Evolutionary conservation across 2,797 vertebrate species (phyloP), one percentile per base, ranked within the genome.

Genomic region (Numenius phaeopus): DNA sequence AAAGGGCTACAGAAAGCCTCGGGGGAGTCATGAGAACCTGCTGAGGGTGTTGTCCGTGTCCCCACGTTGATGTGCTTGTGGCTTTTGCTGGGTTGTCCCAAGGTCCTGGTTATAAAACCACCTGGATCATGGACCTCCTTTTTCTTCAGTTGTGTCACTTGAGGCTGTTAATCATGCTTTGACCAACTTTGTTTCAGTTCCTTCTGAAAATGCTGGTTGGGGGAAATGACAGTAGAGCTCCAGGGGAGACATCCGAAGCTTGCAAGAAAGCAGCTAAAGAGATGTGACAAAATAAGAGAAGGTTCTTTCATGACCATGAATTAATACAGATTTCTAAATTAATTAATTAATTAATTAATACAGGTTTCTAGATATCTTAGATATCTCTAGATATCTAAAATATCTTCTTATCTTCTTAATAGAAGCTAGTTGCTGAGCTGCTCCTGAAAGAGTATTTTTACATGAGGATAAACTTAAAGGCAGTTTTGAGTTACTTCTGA

Each of bases 1-100:
- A 71, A 98, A 96, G 50, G 94, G 97, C 83, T 95, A 95, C 70
- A 89, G 89, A 92, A 97, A 97, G 89, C 98, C 98, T 14, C 87
- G 62, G 82, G 98, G 98, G 94, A 97, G 93, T 83, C 19, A 30
- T 2, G 29, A 58, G 34, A 29, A 78, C 32, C 32, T 40, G 22
- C 30, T 40, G 16, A 49, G 17, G 44, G 10, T 26, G 10, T 15
- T 66, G 47, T 16, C 11, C 34, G 18, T n/a, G 21, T n/a, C 18
- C 69, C 40, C 21, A 15, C 6, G 14, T n/a, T 44, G 30, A 21
- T 54, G 52, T 34, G 59, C 59, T 54, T 66, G 29, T 40, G n/a
- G 50, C 37, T 66, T 11, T 30, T 78, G 39, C 39, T 66, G 52
- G 29, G n/a, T 26, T 57, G 26, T 40, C 14, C 24, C 46, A 34